These are phyloP conservation scores for Alaudala cheleensis DNA, from an alignment of 2,113 vertebrate genomes.

Conservation along the genomic window DNA sequence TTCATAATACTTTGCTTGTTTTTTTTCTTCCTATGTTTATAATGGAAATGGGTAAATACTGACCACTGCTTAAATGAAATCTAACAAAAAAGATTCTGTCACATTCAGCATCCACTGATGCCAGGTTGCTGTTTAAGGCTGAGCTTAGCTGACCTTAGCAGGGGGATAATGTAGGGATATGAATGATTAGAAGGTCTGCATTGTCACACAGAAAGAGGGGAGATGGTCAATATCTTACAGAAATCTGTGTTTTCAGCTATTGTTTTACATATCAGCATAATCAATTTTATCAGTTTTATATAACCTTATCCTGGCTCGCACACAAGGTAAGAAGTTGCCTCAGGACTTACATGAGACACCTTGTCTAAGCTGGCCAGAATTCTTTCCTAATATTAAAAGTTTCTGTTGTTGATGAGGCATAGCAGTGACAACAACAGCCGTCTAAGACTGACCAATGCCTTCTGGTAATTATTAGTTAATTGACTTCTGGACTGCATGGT, in stretches of 20 bases:
- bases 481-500: background rate
- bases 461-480: background rate
- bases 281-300: background rate
- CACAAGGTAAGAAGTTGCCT: background rate
- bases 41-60: background rate
- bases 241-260: background rate
- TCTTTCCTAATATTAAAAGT: background rate
- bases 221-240: background rate
- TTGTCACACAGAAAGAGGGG: background rate
- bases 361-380: background rate
- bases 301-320: background rate
- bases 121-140: background rate
- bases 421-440: background rate
- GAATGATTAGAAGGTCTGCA: background rate
- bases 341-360: background rate
- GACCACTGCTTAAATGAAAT: background rate
- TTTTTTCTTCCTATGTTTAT: background rate
- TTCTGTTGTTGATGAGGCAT: background rate
- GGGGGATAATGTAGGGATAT: background rate
- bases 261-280: background rate
- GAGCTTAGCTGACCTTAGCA: background rate
- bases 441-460: background rate
- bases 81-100: background rate
- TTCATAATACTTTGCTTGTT: background rate
- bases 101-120: background rate